A percentile compares a stretch with the other conserved stretches of the same genome.
phyloP scores from a whole-genome alignment of 2,113 vertebrate species.

The Zosterops hypoxanthus region DNA sequence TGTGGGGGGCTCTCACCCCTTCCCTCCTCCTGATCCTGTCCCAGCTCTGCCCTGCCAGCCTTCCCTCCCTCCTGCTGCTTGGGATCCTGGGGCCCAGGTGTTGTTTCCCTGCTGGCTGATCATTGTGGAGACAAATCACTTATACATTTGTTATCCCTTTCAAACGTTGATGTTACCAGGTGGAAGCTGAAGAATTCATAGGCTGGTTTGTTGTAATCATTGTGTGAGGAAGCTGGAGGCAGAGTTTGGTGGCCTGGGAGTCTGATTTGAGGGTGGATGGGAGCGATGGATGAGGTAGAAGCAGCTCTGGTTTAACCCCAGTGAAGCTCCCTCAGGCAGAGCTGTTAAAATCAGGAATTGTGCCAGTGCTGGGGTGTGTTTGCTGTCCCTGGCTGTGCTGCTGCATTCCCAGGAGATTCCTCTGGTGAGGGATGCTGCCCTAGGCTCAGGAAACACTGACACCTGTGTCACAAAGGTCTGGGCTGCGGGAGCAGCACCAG shows the following conservation, averaged over 20 bases:
- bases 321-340: accelerated
- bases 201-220: accelerated
- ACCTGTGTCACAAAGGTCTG: no score
- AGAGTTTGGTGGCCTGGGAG: no score
- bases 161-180: accelerated
- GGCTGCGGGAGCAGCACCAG: not conserved
- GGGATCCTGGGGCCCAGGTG: accelerated
- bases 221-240: not conserved
- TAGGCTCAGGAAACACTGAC: no score
- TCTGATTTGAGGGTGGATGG: accelerated
- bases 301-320: not conserved
- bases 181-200: not conserved
- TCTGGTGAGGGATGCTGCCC: no score
- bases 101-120: not conserved
- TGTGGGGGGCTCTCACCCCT: not conserved
- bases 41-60: not conserved
- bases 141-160: accelerated
- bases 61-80: not conserved
- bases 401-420: not conserved
- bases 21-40: not conserved
- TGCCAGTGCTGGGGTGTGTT: accelerated
- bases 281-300: accelerated
- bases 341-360: accelerated
- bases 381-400: not conserved
- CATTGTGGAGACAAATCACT: not conserved